phyloP scores from a whole-genome alignment of 1,140 invertebrate species.

The Sinella curviseta region DNA sequence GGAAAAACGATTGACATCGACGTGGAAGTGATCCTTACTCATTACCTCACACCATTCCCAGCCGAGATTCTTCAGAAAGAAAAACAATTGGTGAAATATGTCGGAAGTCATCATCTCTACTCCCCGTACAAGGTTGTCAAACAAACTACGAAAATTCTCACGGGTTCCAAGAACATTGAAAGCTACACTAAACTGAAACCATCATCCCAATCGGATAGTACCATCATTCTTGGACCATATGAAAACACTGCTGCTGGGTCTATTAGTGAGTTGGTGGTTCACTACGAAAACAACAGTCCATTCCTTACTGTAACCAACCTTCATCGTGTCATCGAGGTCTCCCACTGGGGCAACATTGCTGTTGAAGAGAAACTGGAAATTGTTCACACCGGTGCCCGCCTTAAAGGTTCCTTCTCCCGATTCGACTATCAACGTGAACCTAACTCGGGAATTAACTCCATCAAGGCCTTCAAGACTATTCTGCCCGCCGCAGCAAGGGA shows the following conservation, averaged over 20 bases:
- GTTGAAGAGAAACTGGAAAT: slow-evolving; percentile 93
- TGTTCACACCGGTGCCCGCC: slow-evolving; percentile 83
- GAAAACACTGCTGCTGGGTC: slow-evolving; percentile 67
- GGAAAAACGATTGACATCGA: slow-evolving; percentile 56
- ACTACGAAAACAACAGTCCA: slow-evolving; percentile 95
- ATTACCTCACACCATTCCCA: slow-evolving; percentile 78
- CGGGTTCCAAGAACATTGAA: slow-evolving; percentile 78
- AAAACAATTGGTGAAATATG: slow-evolving; percentile 86
- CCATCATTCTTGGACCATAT: slow-evolving; percentile 84
- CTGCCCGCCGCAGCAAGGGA: slow-evolving; percentile 86
- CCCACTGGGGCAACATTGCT: slow-evolving; percentile 99
- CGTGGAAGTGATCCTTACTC: slow-evolving; percentile 74
- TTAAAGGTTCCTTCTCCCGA: slow-evolving; percentile 91
- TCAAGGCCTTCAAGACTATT: slow-evolving; percentile 90
- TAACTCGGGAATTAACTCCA: slow-evolving; percentile 77
- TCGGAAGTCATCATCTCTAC: slow-evolving; percentile 80
- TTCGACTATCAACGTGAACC: slow-evolving; percentile 94
- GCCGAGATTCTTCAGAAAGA: slow-evolving; percentile 85
- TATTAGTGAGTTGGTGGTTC: slow-evolving; percentile 72
- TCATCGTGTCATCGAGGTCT: slow-evolving; percentile 88
- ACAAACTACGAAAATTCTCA: slow-evolving; percentile 78
- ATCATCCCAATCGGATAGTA: slow-evolving; percentile 72
- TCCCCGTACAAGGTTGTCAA: slow-evolving; percentile 75
- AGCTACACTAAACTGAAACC: slow-evolving; percentile 86
- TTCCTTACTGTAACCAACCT: slow-evolving; percentile 87